Evolutionary conservation across 2,113 vertebrate species (phyloP).

Genomic region (Cynopterus brachyotis): DNA sequence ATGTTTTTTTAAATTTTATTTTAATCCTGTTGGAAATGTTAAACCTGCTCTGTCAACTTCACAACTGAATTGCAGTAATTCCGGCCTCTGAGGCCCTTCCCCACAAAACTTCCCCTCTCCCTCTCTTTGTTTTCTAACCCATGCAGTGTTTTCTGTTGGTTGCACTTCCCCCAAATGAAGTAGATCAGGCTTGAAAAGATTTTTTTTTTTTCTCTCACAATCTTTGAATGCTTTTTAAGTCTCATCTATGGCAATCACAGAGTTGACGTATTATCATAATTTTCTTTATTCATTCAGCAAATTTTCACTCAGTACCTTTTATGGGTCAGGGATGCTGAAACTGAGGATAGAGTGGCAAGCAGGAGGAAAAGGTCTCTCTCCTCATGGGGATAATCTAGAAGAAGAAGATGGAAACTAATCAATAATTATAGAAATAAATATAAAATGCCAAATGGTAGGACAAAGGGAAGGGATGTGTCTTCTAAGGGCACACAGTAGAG

Average conservation of each 20-base stretch:
- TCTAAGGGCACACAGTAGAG: not conserved
- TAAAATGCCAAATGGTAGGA: not conserved
- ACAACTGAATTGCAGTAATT: not conserved
- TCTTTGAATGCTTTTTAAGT: not conserved
- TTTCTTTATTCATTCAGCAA: not conserved
- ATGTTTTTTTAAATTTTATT: not conserved
- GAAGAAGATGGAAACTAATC: not conserved
- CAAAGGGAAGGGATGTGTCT: not conserved
- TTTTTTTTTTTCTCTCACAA: not conserved
- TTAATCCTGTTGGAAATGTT: not conserved
- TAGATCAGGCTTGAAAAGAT: not conserved
- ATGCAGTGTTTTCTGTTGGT: not conserved
- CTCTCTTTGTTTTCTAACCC: not conserved
- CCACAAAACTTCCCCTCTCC: not conserved
- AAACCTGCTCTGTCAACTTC: not conserved
- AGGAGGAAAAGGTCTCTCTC: not conserved
- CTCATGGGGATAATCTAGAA: not conserved
- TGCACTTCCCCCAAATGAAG: not conserved
- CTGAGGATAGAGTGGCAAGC: not conserved
- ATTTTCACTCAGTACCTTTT: not conserved
- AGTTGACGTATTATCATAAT: not conserved
- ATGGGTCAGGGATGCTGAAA: not conserved
- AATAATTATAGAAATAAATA: not conserved
- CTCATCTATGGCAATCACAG: not conserved
- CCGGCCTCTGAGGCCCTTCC: not conserved